A percentile compares a stretch with the other conserved stretches of the same genome.
Conservation (phyloP, 2,888 invertebrate genomes). For the Prosapia bicincta region DNA sequence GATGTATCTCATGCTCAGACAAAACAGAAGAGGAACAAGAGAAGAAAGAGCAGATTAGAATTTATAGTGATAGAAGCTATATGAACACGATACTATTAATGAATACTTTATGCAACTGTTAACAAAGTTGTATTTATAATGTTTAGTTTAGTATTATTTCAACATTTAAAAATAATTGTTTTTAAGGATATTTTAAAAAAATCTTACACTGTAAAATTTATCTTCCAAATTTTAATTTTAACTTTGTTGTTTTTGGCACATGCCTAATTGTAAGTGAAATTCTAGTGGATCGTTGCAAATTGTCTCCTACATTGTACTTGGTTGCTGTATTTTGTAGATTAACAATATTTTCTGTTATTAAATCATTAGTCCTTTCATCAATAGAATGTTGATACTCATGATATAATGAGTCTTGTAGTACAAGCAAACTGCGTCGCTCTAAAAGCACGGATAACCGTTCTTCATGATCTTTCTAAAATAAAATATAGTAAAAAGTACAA, state of each 20-base stretch:
- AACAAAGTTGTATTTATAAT: no score
- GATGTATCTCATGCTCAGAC: no score
- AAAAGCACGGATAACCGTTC: constrained; percentile 70
- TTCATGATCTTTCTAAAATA: neutral
- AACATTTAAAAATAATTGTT: no score
- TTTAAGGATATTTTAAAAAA: no score
- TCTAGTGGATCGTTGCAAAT: constrained; percentile 63
- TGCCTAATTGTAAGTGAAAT: constrained; percentile 89
- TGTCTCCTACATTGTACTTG: constrained; percentile 54
- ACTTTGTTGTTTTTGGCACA: constrained; percentile 82
- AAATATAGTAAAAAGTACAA: neutral
- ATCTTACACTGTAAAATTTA: no score
- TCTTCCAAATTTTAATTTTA: constrained; percentile 62
- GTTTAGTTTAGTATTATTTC: no score
- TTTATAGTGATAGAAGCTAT: no score
- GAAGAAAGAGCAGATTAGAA: no score
- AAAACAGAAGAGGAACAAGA: no score
- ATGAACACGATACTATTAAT: no score
- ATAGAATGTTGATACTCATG: constrained; percentile 83
- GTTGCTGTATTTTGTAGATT: constrained; percentile 63
- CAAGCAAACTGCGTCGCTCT: constrained; percentile 82
- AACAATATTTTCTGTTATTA: constrained; percentile 55
- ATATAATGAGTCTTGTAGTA: constrained; percentile 82
- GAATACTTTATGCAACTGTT: no score
- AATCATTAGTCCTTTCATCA: constrained; percentile 64